A percentile compares a stretch with the other conserved stretches of the same genome.
These are phyloP conservation scores for Charaxes varanes DNA, from an alignment of 1,140 invertebrate species.

Conservation along the genomic window DNA sequence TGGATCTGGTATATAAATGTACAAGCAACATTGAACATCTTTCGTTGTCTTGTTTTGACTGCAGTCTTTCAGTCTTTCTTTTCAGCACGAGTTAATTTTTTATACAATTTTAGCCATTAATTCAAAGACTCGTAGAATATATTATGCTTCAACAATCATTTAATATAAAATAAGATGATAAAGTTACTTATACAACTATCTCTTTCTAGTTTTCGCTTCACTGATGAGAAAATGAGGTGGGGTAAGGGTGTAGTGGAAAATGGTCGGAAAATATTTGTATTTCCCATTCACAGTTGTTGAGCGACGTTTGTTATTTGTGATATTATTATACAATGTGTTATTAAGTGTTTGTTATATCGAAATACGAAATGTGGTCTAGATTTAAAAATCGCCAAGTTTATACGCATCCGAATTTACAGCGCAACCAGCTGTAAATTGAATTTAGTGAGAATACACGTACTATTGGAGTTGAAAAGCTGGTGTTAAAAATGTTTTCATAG, in stretches of 20 bases:
- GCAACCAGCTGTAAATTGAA: slow-evolving; percentile 22
- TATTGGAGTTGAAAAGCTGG: slow-evolving; percentile 15
- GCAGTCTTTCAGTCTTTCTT: too few relatives aligned
- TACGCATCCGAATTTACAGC: slow-evolving; percentile 13
- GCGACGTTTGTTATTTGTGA: slow-evolving; percentile 9
- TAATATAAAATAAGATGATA: too few relatives aligned
- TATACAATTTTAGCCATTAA: too few relatives aligned
- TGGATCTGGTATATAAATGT: too few relatives aligned
- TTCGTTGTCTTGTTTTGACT: too few relatives aligned
- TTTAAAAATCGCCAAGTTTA: slow-evolving; percentile 12
- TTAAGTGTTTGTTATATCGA: slow-evolving; percentile 11
- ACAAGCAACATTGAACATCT: too few relatives aligned
- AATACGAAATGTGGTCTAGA: slow-evolving; percentile 16
- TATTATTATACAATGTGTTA: slow-evolving; percentile 14
- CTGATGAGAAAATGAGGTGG: slow-evolving; percentile 11
- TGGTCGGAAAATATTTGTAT: slow-evolving; percentile 33
- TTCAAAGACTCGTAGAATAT: too few relatives aligned
- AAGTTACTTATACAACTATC: too few relatives aligned
- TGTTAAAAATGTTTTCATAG: slow-evolving; percentile 25
- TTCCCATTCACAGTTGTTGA: slow-evolving; percentile 19
- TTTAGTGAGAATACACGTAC: slow-evolving; percentile 24
- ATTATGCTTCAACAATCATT: too few relatives aligned
- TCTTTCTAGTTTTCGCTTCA: not conserved
- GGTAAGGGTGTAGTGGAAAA: slow-evolving; percentile 28
- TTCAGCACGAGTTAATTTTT: too few relatives aligned